A percentile compares a stretch with the other conserved stretches of the same genome.
Conservation (phyloP, 2,113 vertebrate species). For the Nestor notabilis region DNA sequence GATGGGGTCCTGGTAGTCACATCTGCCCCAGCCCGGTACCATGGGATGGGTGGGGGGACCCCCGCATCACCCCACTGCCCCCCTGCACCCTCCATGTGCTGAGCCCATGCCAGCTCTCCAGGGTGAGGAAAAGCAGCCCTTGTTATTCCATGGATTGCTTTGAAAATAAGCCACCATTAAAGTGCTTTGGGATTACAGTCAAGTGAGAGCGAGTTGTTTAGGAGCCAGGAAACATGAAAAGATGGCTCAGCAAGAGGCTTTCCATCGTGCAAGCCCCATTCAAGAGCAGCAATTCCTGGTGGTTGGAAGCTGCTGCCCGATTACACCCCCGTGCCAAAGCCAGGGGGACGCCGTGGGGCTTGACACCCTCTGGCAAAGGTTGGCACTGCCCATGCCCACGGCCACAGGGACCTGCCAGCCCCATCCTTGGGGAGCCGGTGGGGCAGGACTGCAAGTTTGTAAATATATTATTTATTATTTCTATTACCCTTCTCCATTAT, state of each 20-base stretch:
- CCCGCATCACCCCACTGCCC: not conserved
- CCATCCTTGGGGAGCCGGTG: not conserved
- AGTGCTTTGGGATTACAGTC: not conserved
- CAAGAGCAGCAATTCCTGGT: not conserved
- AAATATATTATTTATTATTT: conserved; percentile 50
- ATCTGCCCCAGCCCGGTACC: not conserved
- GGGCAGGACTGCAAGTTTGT: not conserved
- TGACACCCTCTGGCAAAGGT: not conserved
- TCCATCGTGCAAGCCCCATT: not conserved
- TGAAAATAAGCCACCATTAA: not conserved
- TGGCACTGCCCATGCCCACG: not conserved
- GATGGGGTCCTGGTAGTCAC: not conserved
- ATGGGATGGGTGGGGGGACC: accelerated
- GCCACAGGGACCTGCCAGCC: not conserved
- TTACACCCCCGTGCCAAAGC: not conserved
- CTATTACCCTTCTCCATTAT: conserved; percentile 55
- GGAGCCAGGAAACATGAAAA: conserved; percentile 23
- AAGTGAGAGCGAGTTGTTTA: not conserved
- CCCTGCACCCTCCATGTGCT: accelerated
- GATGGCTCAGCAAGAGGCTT: not conserved
- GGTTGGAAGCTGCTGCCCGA: accelerated
- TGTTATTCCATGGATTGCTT: accelerated
- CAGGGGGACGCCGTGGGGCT: accelerated
- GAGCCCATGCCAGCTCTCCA: not conserved
- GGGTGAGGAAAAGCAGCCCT: not conserved